A percentile compares a stretch with the other conserved stretches of the same genome.
Evolutionary conservation across 92 coral and sea anemone species (phyloP).

Genomic region (Zoanthus sociatus): DNA sequence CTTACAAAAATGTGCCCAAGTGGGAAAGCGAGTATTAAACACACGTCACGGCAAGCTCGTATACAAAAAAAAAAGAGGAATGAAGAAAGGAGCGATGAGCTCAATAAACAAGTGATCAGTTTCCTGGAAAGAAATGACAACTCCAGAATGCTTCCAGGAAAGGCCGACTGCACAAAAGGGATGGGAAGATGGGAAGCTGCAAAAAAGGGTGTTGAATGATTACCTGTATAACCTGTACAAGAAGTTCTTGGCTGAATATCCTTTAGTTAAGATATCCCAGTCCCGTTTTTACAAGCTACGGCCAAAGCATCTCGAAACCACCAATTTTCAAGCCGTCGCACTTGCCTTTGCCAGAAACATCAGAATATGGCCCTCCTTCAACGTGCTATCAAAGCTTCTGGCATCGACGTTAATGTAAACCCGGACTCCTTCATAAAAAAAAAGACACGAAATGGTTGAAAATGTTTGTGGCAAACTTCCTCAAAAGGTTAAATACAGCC

Average conservation of each 20-base stretch:
- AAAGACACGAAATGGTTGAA: background rate
- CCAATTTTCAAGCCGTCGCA: conserved; percentile 40
- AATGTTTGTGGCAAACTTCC: background rate
- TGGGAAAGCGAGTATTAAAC: conserved; percentile 11
- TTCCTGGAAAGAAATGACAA: conserved; percentile 49
- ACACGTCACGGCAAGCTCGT: conserved; percentile 4
- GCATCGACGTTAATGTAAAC: conserved; percentile 19
- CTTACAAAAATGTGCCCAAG: background rate
- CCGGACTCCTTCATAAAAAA: background rate
- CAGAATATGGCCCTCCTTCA: conserved; percentile 31
- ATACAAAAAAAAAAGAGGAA: conserved; percentile 3
- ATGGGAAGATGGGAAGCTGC: conserved; percentile 7
- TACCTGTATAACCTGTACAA: conserved; percentile 36
- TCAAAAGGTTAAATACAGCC: conserved; percentile 30
- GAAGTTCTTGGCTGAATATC: conserved; percentile 25
- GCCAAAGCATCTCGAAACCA: conserved; percentile 21
- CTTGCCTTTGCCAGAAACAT: conserved; percentile 43
- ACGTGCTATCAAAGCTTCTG: conserved; percentile 20
- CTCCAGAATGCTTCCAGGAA: conserved; percentile 40
- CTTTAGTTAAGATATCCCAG: conserved; percentile 2
- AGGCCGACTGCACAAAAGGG: conserved; percentile 24
- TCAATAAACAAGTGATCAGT: conserved; percentile 7
- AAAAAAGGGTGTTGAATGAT: conserved; percentile 26
- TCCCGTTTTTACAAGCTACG: conserved; percentile 20
- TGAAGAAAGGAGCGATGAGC: conserved; percentile 12